Conservation (phyloP, 1,140 invertebrate species). For the Scaptodrosophila lebanonensis region DNA sequence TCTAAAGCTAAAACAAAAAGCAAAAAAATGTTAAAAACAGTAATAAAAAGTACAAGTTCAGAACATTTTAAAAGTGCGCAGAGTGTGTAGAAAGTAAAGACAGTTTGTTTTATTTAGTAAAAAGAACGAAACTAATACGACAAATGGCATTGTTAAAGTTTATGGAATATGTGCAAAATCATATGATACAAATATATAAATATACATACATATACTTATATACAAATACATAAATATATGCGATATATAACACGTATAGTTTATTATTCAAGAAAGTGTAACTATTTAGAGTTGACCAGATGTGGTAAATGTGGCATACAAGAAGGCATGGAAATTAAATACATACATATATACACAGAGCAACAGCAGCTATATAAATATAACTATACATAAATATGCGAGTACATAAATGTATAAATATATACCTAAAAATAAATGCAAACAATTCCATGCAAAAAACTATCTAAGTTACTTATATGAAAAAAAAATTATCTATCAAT, state of each 20-base stretch:
- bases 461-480: constrained; percentile 47
- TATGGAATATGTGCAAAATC: constrained; percentile 51
- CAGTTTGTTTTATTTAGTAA: constrained; percentile 56
- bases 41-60: constrained; percentile 30
- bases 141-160: constrained; percentile 65
- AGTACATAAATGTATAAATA: constrained; percentile 23
- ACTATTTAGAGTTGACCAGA: no score
- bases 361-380: constrained; percentile 13
- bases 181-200: constrained; percentile 32
- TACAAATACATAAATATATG: constrained; percentile 28
- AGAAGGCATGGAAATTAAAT: constrained; percentile 41
- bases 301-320: constrained; percentile 13
- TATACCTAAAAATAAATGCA: constrained; percentile 32
- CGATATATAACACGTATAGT: constrained; percentile 44
- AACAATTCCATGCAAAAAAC: constrained; percentile 39
- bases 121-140: constrained; percentile 32
- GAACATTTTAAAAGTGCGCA: constrained; percentile 24
- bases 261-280: constrained; percentile 42
- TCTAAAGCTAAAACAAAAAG: constrained; percentile 4
- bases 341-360: constrained; percentile 30
- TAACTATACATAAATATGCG: constrained; percentile 2
- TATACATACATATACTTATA: constrained; percentile 22
- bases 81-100: constrained; percentile 33
- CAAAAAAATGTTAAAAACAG: constrained; percentile 13
- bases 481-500: constrained; percentile 67